Percentiles rank a stretch among this genome's conserved stretches.
Evolutionary conservation across 2,113 vertebrate species (phyloP).

Genomic region (Castor canadensis): DNA sequence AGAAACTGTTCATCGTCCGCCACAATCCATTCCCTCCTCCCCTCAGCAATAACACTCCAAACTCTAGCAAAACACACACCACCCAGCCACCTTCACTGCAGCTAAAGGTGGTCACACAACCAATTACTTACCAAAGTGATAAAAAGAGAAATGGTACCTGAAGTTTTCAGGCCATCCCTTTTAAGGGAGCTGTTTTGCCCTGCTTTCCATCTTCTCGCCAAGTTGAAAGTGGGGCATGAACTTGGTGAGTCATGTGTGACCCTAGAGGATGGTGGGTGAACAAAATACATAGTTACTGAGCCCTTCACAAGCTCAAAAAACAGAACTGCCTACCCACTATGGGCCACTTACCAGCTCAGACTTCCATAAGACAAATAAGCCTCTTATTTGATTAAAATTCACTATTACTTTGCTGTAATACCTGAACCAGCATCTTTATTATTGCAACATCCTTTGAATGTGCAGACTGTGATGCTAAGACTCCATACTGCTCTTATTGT

Average conservation of each 20-base stretch:
- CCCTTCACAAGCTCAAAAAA: neutral
- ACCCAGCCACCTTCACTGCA: neutral
- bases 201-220: neutral
- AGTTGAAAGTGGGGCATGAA: neutral
- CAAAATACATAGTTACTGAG: neutral
- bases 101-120: neutral
- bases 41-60: neutral
- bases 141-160: neutral
- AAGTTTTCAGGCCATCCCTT: neutral
- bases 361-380: neutral
- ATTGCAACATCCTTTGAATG: neutral
- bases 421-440: neutral
- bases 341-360: neutral
- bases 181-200: neutral
- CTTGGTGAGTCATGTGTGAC: neutral
- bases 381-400: neutral
- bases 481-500: neutral
- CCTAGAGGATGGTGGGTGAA: neutral
- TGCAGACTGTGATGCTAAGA: neutral
- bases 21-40: neutral
- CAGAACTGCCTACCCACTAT: neutral
- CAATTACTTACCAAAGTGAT: neutral
- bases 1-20: neutral
- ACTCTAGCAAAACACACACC: neutral
- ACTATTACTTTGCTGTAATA: neutral